Evolutionary conservation across 2,797 vertebrate species (phyloP).

Genomic region (Hydrocynus forskahlii): DNA sequence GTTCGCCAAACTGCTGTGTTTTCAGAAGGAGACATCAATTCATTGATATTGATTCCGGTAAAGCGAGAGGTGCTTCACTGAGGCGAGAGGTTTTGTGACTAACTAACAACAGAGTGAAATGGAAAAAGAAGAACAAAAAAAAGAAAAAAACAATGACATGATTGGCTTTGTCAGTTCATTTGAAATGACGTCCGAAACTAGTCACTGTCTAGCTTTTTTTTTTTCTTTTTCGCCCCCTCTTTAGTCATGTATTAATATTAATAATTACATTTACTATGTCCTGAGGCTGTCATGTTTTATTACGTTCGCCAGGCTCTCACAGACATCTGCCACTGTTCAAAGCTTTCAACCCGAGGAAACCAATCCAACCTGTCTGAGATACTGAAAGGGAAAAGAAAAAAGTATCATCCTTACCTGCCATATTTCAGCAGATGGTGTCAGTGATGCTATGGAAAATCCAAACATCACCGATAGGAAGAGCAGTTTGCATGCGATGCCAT

Average conservation of each 20-base stretch:
- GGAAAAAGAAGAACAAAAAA: neutral
- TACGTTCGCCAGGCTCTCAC: constrained; percentile 38
- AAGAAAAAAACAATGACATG: constrained; percentile 21
- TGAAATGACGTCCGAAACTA: constrained; percentile 48
- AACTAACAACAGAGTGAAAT: constrained; percentile 28
- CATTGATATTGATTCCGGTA: constrained; percentile 3
- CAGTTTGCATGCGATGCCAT: constrained; percentile 45
- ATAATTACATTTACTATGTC: constrained; percentile 59
- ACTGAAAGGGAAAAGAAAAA: constrained; percentile 6
- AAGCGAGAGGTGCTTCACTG: constrained; percentile 18
- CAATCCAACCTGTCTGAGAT: constrained; percentile 6
- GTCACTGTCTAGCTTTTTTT: constrained; percentile 35
- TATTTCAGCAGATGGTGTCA: constrained; percentile 25
- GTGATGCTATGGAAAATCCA: constrained; percentile 33
- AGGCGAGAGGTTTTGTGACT: constrained; percentile 15
- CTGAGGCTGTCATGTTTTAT: constrained; percentile 58
- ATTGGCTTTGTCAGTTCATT: constrained; percentile 50
- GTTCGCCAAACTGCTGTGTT: neutral
- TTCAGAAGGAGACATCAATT: constrained; percentile 22
- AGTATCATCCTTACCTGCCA: constrained; percentile 13
- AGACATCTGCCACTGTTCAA: constrained; percentile 49
- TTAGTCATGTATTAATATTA: constrained; percentile 57
- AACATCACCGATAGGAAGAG: constrained; percentile 25
- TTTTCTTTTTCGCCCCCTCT: constrained; percentile 3
- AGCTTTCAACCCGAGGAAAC: constrained; percentile 40